Conservation (phyloP, 1,140 invertebrate genomes). For the Drosophila kepulauana region DNA sequence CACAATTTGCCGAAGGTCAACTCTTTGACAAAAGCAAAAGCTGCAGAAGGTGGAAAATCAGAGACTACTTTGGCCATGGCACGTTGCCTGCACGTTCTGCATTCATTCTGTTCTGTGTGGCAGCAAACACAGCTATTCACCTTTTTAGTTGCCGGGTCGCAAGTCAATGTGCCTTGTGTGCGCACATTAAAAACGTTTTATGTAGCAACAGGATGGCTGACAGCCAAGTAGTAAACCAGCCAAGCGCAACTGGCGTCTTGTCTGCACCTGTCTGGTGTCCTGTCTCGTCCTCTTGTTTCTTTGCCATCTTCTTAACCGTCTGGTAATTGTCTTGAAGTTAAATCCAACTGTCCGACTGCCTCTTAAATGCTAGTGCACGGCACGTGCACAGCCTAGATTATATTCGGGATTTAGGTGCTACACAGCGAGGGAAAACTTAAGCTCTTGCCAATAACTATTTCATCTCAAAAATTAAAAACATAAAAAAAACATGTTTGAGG, state of each 20-base stretch:
- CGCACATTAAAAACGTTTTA: slow-evolving; percentile 25
- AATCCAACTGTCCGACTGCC: slow-evolving; percentile 15
- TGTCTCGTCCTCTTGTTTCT: neutral
- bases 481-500: too few species aligned
- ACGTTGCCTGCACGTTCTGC: slow-evolving; percentile 42
- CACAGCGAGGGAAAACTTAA: too few species aligned
- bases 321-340: slow-evolving; percentile 42
- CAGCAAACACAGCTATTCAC: slow-evolving; percentile 34
- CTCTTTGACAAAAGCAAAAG: slow-evolving; percentile 25
- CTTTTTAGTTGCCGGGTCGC: slow-evolving; percentile 21
- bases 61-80: slow-evolving; percentile 30
- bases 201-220: neutral
- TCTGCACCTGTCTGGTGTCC: slow-evolving; percentile 12
- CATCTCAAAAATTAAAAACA: too few species aligned
- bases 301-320: slow-evolving; percentile 6
- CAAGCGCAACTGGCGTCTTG: slow-evolving; percentile 23
- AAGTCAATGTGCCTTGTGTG: neutral
- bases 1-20: slow-evolving; percentile 6
- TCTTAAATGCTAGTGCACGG: slow-evolving; percentile 56
- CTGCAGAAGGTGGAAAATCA: slow-evolving; percentile 1
- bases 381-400: slow-evolving; percentile 47
- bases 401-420: neutral
- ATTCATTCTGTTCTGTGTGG: slow-evolving; percentile 32
- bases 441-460: too few species aligned
- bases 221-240: slow-evolving; percentile 18